Percentiles rank a stretch among this genome's conserved stretches.
These are phyloP conservation scores for Esox masquinongy DNA, from an alignment of 2,797 vertebrate genomes.

Conservation along the genomic window DNA sequence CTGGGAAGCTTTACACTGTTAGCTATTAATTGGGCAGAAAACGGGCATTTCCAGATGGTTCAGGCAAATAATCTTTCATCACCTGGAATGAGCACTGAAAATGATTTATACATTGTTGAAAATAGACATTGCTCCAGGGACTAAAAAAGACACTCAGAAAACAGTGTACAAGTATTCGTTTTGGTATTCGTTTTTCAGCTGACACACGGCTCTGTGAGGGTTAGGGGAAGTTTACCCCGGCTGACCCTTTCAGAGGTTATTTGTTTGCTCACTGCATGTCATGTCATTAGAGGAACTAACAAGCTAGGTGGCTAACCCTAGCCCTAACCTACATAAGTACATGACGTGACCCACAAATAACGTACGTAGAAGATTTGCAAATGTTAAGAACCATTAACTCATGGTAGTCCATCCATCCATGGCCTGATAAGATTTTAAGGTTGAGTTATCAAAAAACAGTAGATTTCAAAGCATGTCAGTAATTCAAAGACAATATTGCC, in stretches of 20 bases:
- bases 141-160: neutral
- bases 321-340: slow-evolving; percentile 31
- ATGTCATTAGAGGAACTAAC: slow-evolving; percentile 61
- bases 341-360: slow-evolving; percentile 58
- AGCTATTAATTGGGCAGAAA: slow-evolving; percentile 71
- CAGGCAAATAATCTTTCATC: neutral
- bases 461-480: neutral
- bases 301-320: slow-evolving; percentile 49
- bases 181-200: neutral
- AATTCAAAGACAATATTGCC: neutral
- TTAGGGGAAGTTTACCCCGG: slow-evolving; percentile 49
- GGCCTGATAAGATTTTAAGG: slow-evolving; percentile 42
- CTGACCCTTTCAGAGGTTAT: slow-evolving; percentile 49
- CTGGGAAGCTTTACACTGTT: slow-evolving; percentile 62
- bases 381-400: slow-evolving; percentile 35
- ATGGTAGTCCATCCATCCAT: slow-evolving; percentile 43
- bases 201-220: neutral
- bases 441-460: neutral
- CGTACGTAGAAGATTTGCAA: slow-evolving; percentile 34
- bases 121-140: neutral
- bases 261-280: slow-evolving; percentile 63
- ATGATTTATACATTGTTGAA: neutral
- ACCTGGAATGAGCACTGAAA: neutral
- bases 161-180: neutral
- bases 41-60: slow-evolving; percentile 40